A percentile compares a stretch with the other conserved stretches of the same genome.
Conservation (phyloP, 2,888 invertebrate species). For the Chymomyza amoena region DNA sequence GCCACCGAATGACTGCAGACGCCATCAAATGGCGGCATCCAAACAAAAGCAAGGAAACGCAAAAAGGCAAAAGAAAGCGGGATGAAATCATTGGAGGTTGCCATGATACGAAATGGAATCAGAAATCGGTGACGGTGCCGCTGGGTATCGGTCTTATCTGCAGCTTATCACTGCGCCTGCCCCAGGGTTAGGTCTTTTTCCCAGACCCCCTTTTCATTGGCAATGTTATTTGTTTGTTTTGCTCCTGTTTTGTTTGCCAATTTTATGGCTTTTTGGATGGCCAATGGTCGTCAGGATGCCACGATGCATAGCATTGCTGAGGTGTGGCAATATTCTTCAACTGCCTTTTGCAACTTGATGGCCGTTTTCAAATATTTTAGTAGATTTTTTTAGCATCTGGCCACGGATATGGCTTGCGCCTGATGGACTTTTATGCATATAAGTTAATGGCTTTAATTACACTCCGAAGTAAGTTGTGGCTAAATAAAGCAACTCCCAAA, state of each 20-base stretch:
- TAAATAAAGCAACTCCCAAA: neutral
- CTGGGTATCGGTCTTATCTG: slow-evolving; percentile 34
- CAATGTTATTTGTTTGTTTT: slow-evolving; percentile 45
- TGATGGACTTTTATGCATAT: neutral
- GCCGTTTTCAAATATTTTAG: slow-evolving; percentile 3
- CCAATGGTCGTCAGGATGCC: neutral
- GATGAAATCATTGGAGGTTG: slow-evolving; percentile 40
- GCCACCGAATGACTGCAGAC: slow-evolving; percentile 32
- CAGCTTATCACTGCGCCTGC: slow-evolving; percentile 40
- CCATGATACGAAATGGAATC: slow-evolving; percentile 51
- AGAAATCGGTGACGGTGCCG: slow-evolving; percentile 40
- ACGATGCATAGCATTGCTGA: neutral
- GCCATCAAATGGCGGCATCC: slow-evolving; percentile 34
- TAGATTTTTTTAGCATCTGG: too few species aligned
- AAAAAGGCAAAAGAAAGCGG: neutral
- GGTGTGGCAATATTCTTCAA: slow-evolving; percentile 11
- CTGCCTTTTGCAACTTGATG: slow-evolving; percentile 34
- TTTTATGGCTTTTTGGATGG: slow-evolving; percentile 14
- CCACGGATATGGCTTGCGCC: neutral
- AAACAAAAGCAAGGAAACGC: neutral
- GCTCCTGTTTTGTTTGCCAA: slow-evolving; percentile 21
- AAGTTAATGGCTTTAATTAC: neutral
- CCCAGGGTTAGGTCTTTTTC: slow-evolving; percentile 11
- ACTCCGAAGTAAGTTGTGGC: neutral
- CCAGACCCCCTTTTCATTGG: slow-evolving; percentile 7